Base-by-base conservation (phyloP, 1,140 invertebrate genomes). In the Drosophila grimshawi region DNA sequence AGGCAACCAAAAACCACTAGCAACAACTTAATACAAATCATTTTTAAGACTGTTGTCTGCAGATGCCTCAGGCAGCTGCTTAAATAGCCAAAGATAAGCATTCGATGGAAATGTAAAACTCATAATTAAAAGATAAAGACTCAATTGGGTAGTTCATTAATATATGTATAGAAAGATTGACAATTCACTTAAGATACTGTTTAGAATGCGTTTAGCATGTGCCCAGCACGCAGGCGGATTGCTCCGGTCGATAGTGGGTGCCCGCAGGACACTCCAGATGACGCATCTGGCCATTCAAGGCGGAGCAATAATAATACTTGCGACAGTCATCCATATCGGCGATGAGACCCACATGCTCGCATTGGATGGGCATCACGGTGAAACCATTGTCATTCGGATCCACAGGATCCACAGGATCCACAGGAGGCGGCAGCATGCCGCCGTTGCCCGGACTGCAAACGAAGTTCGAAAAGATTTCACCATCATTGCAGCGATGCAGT, bases 251-350 rank as follows among this genome's bases (percentile, higher is more conserved):
- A 45, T 79, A 92, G 39, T 77, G 69, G 1, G 91, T 92, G 11
- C 90, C 90, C 0, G 30, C 3, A 4, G 91, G 91, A 53, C 91
- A 92, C 5, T 78, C 78, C 57, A 81, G 57, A 59, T 90, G 91
- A 3, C 68, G 65, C 55, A 78, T 48, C 3, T 33, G 61, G 0
- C 83, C 78, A 30, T 90, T 86, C n/a, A 82, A 4, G 6, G 68
- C 76, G 8, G 86, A 83, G 53, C 92, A 92, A 57, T 90, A 92
- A 30, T 89, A 92, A 55, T 92, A 92, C 55, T 80, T 90, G 11
- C 57, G 71, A 55, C 92, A 92, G 56, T 92, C 65, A 6, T 56
- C 30, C 4, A 55, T 57, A 57, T 92, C 90, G 10, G 65, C 73
- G 0, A 75, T 71, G 11, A 92, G 68, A 4, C 92, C 91, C 6